Evolutionary conservation across 2,113 vertebrate species (phyloP).

Genomic region (Trogon melanurus): DNA sequence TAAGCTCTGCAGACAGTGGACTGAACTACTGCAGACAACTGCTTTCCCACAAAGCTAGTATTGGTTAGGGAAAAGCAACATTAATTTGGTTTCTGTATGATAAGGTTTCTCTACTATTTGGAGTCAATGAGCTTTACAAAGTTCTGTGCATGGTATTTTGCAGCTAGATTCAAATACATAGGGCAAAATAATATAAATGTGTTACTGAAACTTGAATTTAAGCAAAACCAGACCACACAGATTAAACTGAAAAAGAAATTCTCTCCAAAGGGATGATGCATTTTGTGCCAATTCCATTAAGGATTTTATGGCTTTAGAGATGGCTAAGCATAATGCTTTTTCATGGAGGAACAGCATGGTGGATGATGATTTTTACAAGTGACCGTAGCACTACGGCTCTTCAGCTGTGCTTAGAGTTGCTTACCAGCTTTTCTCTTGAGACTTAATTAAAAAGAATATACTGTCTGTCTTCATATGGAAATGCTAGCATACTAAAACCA

Average conservation of each 20-base stretch:
- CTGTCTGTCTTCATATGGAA: neutral
- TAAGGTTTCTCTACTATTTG: neutral
- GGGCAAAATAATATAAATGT: neutral
- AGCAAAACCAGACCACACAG: neutral
- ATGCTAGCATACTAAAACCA: neutral
- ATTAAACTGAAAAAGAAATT: neutral
- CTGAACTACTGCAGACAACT: neutral
- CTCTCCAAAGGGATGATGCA: neutral
- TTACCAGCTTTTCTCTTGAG: constrained; percentile 22
- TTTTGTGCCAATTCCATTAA: constrained; percentile 14
- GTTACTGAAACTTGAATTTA: neutral
- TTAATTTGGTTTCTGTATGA: neutral
- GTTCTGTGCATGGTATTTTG: neutral
- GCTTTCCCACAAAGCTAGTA: neutral
- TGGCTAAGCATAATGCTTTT: constrained; percentile 9
- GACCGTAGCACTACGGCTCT: constrained; percentile 3
- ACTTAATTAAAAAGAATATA: constrained; percentile 21
- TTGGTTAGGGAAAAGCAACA: neutral
- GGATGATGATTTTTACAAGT: neutral
- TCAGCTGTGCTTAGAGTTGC: neutral
- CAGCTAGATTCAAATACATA: neutral
- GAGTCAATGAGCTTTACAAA: neutral
- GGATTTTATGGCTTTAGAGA: constrained; percentile 24
- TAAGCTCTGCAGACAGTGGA: neutral
- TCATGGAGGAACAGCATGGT: neutral